Base-by-base conservation (phyloP, 2,113 vertebrate genomes). In the Lathamus discolor region DNA sequence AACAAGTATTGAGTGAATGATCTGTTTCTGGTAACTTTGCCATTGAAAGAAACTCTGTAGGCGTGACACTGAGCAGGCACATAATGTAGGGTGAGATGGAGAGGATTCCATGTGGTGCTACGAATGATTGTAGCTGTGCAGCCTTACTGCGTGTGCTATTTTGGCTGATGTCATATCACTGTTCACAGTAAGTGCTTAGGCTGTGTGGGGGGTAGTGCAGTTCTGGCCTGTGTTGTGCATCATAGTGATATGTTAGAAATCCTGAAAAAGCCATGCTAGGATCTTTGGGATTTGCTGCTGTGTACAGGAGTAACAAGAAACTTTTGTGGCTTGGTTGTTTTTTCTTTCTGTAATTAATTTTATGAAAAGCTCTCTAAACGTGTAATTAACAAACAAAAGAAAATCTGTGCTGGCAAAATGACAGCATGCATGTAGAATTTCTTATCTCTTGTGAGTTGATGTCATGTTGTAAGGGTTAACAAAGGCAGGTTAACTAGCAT, bases 1-100 rank as follows among this genome's bases (percentile, higher is more conserved):
- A 79, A 4, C 57, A 55, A 54, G 12, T 57, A 16, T 2, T 35
- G 73, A 66, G 27, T 8, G 27, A 73, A 37, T 13, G 20, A 28
- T 51, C 17, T 0, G 2, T 64, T 74, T 43, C 27, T 57, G 22
- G 3, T 37, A 37, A n/a, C 20, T 69, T 59, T 18, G 19, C 39
- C 27, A 4, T 18, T 73, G 35, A 73, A 69, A 41, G 16, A 52
- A 33, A 20, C 48, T 76, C 37, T 27, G 15, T 46, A 17, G 57
- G 19, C 7, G 1, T 25, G 43, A 20, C 25, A 5, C 28, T 67
- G 59, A 37, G 20, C 35, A 51, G 59, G 33, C 7, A 1, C 0
- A 3, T 57, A 29, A 20, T 6, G 29, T 10, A 12, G 59, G 20
- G 27, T 80, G 31, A 69, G 25, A 37, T 46, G 73, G 29, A 17